Percentiles rank a stretch among this genome's conserved stretches.
Evolutionary conservation across 2,113 vertebrate genomes (phyloP).

Genomic region (Callionymus lyra): DNA sequence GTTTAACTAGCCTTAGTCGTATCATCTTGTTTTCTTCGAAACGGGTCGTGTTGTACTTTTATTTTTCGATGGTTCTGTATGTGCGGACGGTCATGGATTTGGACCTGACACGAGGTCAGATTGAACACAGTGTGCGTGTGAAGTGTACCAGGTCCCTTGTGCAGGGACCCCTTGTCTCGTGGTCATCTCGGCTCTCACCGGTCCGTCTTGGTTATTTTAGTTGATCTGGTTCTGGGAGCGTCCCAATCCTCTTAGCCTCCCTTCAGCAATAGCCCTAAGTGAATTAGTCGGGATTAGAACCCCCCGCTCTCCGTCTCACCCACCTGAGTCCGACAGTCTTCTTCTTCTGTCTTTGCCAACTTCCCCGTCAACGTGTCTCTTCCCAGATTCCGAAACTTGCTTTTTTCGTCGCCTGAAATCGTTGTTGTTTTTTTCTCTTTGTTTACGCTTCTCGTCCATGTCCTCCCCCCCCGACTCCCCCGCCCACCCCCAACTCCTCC

Average conservation of each 20-base stretch:
- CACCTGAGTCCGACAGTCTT: conserved; percentile 15
- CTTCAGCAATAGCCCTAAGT: conserved; percentile 72
- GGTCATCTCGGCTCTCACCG: conserved; percentile 33
- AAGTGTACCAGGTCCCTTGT: conserved; percentile 10
- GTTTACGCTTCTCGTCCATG: background rate
- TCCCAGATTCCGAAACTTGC: background rate
- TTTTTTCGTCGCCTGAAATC: background rate
- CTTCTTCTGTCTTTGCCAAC: conserved; percentile 1
- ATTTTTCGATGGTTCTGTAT: too few relatives aligned
- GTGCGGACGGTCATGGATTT: background rate
- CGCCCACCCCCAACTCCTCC: conserved; percentile 7
- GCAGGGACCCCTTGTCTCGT: conserved; percentile 28
- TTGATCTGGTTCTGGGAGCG: conserved; percentile 71
- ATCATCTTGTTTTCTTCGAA: too few relatives aligned
- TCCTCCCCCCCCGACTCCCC: background rate
- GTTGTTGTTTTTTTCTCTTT: background rate
- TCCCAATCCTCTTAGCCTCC: conserved; percentile 75
- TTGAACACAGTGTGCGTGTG: background rate
- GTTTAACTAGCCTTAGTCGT: too few relatives aligned
- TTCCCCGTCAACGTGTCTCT: conserved; percentile 2
- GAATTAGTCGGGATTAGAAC: conserved; percentile 76
- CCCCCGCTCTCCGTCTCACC: conserved; percentile 37
- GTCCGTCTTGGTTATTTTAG: conserved; percentile 69
- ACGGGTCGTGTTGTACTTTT: too few relatives aligned
- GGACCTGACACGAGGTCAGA: conserved; percentile 1